Evolutionary conservation across 2,888 invertebrate genomes (phyloP).

Genomic region (Limnephilus marmoratus): DNA sequence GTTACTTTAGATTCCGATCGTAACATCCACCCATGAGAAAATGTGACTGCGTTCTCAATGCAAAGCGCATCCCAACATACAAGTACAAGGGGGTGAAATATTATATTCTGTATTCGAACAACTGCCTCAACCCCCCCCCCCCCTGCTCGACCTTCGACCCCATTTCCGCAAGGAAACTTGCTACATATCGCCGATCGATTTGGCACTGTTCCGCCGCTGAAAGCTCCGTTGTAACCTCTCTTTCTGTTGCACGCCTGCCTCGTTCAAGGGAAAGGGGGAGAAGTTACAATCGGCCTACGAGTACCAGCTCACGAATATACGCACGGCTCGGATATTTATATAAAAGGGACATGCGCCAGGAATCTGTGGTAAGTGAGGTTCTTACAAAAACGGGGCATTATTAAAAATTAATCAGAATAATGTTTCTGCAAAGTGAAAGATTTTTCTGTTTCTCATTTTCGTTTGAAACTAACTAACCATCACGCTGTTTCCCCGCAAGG

Average conservation of each 20-base stretch:
- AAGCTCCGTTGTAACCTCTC: neutral
- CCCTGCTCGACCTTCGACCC: conserved; percentile 2
- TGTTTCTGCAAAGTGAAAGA: neutral
- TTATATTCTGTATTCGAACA: neutral
- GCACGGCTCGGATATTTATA: neutral
- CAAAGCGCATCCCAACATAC: neutral
- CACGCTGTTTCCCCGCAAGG: too few species aligned
- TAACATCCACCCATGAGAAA: neutral
- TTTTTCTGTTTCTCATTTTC: too few species aligned
- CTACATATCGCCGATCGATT: neutral
- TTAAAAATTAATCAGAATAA: neutral
- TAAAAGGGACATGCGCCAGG: neutral
- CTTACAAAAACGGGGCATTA: neutral
- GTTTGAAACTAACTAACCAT: too few species aligned
- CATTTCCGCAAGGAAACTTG: neutral
- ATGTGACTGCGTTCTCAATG: neutral
- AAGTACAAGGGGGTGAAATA: neutral
- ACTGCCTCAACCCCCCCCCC: neutral
- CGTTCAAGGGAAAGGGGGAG: neutral
- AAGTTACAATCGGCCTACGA: neutral
- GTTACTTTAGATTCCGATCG: neutral
- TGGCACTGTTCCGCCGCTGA: neutral
- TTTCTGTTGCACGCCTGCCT: neutral
- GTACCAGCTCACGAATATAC: neutral
- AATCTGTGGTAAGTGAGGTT: neutral